Conservation (phyloP, 1,140 invertebrate genomes). For the Meloidogyne hapla region DNA sequence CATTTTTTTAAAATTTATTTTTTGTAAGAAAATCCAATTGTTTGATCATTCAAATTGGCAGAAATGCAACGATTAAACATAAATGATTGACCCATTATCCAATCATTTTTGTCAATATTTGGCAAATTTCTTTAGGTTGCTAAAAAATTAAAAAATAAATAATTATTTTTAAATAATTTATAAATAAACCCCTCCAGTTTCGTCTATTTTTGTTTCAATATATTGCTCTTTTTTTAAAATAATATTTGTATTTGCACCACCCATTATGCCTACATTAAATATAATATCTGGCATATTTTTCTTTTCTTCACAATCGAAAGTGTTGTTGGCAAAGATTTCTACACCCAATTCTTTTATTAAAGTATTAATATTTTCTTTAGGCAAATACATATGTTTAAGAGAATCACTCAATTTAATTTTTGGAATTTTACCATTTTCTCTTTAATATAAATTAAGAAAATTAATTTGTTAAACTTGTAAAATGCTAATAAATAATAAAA, state of each 20-base stretch:
- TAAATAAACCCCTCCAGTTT: neutral
- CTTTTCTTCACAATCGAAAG: neutral
- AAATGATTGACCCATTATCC: neutral
- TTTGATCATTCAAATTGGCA: neutral
- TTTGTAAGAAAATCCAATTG: neutral
- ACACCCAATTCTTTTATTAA: neutral
- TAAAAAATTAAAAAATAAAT: too few relatives aligned
- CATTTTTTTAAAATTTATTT: neutral
- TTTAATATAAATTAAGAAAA: neutral
- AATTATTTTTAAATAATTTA: neutral
- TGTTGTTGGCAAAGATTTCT: neutral
- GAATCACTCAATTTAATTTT: neutral
- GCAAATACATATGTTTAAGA: neutral
- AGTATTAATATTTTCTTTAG: neutral
- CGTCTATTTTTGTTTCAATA: neutral
- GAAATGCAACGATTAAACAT: constrained; percentile 6
- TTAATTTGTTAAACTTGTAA: too few relatives aligned
- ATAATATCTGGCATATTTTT: neutral
- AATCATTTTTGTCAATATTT: neutral
- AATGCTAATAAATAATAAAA: too few relatives aligned
- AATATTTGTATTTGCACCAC: neutral
- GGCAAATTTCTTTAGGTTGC: neutral
- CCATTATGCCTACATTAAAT: neutral
- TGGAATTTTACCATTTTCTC: neutral
- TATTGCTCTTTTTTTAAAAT: neutral